Base-by-base conservation (phyloP, 2,797 vertebrate species). In the Onychomys torridus region DNA sequence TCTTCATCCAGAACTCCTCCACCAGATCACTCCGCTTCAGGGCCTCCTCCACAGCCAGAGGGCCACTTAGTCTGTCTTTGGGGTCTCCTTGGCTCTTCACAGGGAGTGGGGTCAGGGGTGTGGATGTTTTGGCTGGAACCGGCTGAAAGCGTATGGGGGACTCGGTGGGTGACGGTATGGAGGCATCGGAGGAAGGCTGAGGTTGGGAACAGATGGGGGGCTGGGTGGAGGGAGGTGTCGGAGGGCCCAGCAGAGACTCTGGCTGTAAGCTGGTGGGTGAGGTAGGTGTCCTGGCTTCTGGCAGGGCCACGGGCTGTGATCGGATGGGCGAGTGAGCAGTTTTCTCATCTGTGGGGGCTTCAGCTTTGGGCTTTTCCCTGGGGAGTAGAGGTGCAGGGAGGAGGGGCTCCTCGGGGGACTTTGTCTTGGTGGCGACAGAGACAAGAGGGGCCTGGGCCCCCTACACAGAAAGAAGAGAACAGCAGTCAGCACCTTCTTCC, bases 1-100 rank as follows among this genome's bases (percentile, higher is more conserved):
- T 99, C 98, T 99, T 99, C 97, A 99, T 97, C 99, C 99, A 99
- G 95, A 99, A 99, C 94, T 99, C 99, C 57, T 99, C 99, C 9
- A 99, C 99, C 7, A 99, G 99, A 89, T 99, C 99, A 0, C 98
- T 98, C 93, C 99, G 99, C 93, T 99, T 99, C 29, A 99, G 97
- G 0, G 98, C 98, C 19, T 98, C 99, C 6, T 99, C 99, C 65
- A 98, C 98, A 0, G 95, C 90, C 0, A 97, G 97, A 0, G 98
- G 98, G 89, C 99, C 99, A 2, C 97, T 90, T 11, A 98, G 93
- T 79, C 96, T 98, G 16, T 98, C 98, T n/a, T 96, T 84, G 76
- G 99, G 97, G 0, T 96, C 85, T 0, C 96, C 96, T 92, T 93
- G 97, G 65, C 73, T 97, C 94, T 99, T 98, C 13, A 97, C 83